A percentile compares a stretch with the other conserved stretches of the same genome.
Conservation (phyloP, 2,797 vertebrate genomes). For the Tauraco hartlaubi region DNA sequence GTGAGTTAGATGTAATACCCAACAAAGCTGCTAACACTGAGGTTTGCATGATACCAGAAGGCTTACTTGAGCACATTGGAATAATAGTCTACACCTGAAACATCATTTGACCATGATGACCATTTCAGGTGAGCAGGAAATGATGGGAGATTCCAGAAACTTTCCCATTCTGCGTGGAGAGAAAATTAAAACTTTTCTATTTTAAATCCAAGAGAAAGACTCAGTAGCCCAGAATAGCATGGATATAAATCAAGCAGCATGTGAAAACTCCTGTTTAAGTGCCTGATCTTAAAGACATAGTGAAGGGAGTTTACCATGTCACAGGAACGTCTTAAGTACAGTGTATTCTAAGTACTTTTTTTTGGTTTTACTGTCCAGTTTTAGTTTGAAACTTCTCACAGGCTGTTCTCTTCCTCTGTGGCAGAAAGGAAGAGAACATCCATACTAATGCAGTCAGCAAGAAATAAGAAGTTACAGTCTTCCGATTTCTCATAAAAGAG, state of each 20-base stretch:
- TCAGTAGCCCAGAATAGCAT: not conserved
- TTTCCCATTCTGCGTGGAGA: not conserved
- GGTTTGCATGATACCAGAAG: not conserved
- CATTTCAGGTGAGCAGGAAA: not conserved
- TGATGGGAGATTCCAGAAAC: not conserved
- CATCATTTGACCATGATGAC: not conserved
- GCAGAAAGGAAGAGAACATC: not conserved
- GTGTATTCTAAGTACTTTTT: not conserved
- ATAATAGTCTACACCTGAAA: not conserved
- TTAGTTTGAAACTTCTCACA: not conserved
- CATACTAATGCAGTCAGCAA: not conserved
- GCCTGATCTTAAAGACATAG: not conserved
- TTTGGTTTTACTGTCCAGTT: not conserved
- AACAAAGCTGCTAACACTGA: not conserved
- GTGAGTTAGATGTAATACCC: not conserved
- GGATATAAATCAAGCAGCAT: not conserved
- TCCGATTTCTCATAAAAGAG: not conserved
- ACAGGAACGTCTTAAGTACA: not conserved
- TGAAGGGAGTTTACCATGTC: not conserved
- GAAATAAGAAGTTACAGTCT: not conserved
- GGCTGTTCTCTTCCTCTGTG: not conserved
- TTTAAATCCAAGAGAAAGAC: not conserved
- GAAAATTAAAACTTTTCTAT: not conserved
- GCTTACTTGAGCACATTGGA: not conserved
- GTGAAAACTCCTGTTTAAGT: not conserved